phyloP scores from a whole-genome alignment of 2,113 vertebrate species.

The Girardinichthys multiradiatus region DNA sequence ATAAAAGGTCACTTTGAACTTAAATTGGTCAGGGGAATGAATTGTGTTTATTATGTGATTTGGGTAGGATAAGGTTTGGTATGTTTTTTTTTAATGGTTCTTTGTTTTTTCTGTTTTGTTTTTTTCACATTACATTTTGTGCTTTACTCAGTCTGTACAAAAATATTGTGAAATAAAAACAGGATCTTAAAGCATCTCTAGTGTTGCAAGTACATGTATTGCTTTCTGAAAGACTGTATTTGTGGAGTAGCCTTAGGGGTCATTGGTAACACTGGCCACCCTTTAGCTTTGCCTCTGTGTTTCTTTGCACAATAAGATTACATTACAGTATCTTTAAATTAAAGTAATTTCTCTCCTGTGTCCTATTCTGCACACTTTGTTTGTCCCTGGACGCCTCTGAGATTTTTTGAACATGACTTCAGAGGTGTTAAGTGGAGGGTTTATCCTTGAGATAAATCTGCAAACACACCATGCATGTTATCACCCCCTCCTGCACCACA shows the following conservation, averaged over 20 bases:
- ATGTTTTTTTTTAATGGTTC: not conserved
- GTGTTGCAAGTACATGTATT: not conserved
- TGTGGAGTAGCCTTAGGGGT: not conserved
- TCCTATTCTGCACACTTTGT: not conserved
- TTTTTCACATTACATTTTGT: not conserved
- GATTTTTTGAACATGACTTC: not conserved
- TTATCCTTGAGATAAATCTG: slow-evolving; percentile 18
- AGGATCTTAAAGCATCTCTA: not conserved
- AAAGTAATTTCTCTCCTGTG: not conserved
- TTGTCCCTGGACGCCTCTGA: not conserved
- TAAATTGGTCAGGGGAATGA: too few relatives aligned
- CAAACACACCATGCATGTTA: slow-evolving; percentile 21
- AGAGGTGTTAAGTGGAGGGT: slow-evolving; percentile 5
- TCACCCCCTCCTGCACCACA: slow-evolving; percentile 16
- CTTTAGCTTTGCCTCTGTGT: not conserved
- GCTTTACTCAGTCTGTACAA: not conserved
- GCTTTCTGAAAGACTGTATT: not conserved
- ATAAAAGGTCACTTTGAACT: not conserved
- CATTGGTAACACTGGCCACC: not conserved
- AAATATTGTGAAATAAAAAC: not conserved
- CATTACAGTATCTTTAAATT: not conserved
- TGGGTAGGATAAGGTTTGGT: not conserved
- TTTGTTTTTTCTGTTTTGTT: too few relatives aligned
- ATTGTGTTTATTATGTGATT: not conserved
- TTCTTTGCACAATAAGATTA: not conserved